Evolutionary conservation across 2,888 invertebrate genomes (phyloP), one percentile per base, ranked within the genome.

Genomic region (Melinopterus prodromus): DNA sequence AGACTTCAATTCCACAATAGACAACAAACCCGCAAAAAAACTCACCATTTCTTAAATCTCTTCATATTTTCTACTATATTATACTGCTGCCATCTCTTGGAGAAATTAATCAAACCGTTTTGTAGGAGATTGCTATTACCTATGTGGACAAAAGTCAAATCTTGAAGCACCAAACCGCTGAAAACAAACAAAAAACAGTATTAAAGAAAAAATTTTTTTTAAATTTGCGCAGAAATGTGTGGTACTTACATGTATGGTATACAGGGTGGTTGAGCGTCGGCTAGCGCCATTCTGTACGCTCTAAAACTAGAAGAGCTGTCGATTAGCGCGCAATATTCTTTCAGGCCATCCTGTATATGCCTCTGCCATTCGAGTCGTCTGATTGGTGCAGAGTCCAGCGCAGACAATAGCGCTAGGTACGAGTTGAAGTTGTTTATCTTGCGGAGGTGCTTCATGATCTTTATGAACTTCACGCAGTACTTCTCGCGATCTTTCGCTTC

Each of bases 351-450:
- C 36, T 95, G 95, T 82, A 98, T 96, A 84, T 96, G 95, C 87
- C 96, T 95, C 87, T 97, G 96, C 97, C 97, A 98, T 88, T 98
- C 99, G 88, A 99, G 92, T 88, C 99, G 91, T 86, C 94, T 91
- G 88, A 97, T 94, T 0, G 99, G 99, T 5, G 98, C 98, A 16
- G 99, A 99, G 90, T 99, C 98, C 85, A 99, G 90, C 15, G 99
- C 99, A 6, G 99, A 98, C 81, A 99, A 92, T 83, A 99, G 91
- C 7, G 99, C 99, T 86, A 99, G 91, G 91, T 99, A 99, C 72
- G 99, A 99, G 91, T 99, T 99, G 90, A 99, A 99, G 90, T 99
- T 99, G 90, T 98, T 98, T 89, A 99, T 95, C 90, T 98, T 98
- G 81, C 99, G 92, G 83, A 99, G 91, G 88, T 98, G 97, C 90